These are phyloP conservation scores for Hermetia illucens DNA, from an alignment of 1,140 invertebrate genomes.

Conservation along the genomic window DNA sequence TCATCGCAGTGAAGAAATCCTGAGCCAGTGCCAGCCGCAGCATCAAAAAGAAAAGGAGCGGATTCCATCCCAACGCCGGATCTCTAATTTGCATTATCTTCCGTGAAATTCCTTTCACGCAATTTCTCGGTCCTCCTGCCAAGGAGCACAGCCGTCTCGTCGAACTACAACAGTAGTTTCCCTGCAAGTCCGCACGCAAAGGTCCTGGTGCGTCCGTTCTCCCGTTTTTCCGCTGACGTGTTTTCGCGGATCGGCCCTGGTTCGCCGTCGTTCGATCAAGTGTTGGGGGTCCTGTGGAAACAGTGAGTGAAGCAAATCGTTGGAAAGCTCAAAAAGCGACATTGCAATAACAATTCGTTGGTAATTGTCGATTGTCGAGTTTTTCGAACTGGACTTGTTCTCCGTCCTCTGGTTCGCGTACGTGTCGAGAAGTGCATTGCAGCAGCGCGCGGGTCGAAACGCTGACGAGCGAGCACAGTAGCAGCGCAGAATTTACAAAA, in stretches of 20 bases:
- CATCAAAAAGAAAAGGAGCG: no score
- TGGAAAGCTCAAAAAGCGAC: no score
- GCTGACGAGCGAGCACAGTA: background rate
- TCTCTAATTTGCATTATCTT: background rate
- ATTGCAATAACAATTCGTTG: background rate
- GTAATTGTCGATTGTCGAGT: background rate
- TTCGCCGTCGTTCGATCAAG: no score
- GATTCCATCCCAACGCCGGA: background rate
- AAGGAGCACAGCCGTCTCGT: no score
- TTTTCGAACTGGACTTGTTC: no score
- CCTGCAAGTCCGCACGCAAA: conserved; percentile 1
- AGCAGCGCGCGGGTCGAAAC: background rate
- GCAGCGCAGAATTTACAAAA: background rate
- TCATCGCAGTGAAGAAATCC: no score
- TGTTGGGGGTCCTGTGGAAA: background rate
- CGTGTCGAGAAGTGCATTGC: no score
- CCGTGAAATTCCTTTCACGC: no score
- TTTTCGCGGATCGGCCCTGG: no score
- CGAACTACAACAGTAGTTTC: no score
- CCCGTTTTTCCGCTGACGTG: background rate
- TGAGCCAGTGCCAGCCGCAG: no score
- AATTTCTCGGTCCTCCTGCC: no score
- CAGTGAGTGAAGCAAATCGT: background rate
- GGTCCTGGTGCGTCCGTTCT: background rate
- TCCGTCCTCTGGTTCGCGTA: background rate